Conservation (phyloP, 1,140 invertebrate genomes). For the Marisa cornuarietis region DNA sequence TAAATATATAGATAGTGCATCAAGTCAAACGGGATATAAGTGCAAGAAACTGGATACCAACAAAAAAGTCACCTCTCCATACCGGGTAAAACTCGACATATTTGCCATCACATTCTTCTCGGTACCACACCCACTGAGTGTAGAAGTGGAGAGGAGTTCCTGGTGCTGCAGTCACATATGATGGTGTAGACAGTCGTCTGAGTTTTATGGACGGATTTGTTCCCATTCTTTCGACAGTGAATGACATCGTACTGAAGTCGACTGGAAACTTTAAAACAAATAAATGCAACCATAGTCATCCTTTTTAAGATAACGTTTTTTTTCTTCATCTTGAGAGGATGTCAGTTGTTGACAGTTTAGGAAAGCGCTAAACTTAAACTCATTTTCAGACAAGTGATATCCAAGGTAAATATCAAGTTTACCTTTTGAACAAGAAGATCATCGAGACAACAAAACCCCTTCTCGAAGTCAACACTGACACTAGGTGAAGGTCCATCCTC, state of each 20-base stretch:
- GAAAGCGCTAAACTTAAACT: not conserved
- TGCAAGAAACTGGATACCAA: not conserved
- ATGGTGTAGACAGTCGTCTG: conserved; percentile 1
- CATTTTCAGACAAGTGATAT: too few relatives aligned
- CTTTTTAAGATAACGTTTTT: too few relatives aligned
- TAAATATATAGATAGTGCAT: not conserved
- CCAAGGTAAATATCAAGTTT: not conserved
- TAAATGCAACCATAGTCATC: not conserved
- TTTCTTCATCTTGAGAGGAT: not conserved
- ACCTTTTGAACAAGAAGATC: not conserved
- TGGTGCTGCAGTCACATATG: not conserved
- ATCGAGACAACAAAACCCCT: not conserved
- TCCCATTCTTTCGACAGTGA: not conserved
- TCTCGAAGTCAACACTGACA: not conserved
- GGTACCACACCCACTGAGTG: conserved; percentile 17
- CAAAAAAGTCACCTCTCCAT: not conserved
- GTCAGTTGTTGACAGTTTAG: not conserved
- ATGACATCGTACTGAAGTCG: not conserved
- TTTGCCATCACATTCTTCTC: not conserved
- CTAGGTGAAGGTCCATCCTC: not conserved
- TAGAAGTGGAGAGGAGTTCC: conserved; percentile 1
- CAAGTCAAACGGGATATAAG: not conserved
- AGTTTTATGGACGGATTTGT: not conserved
- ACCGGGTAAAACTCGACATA: not conserved
- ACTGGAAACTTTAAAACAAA: not conserved